Evolutionary conservation across 2,888 invertebrate species (phyloP), one percentile per base, ranked within the genome.

Genomic region (Malthinus flaveolus): DNA sequence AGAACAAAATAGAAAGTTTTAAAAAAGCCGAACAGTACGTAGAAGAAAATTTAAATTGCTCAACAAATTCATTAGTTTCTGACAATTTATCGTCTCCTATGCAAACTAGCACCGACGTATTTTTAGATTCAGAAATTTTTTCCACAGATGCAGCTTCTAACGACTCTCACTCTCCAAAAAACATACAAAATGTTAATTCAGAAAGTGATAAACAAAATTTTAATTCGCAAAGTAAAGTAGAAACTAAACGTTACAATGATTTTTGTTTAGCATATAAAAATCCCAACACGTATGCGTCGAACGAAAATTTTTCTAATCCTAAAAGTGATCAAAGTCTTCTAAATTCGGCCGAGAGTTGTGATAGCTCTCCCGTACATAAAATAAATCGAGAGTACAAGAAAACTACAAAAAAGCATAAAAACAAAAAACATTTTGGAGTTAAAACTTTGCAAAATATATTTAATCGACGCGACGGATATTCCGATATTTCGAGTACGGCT

Each of bases 321-420:
- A 79, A 79, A 66, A 79, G 79, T 60, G 78, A 78, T 58, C 78
- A 79, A 58, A 79, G 79, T 56, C 66, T 79, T 32, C 60, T 79
- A 37, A 77, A 78, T 58, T 79, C 79, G 0, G 74, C 69, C 1
- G 75, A 75, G 10, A 78, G 77, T 61, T 75, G 77, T 61, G 81
- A 76, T 59, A 83, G 84, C 66, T 84, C 84, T 63, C 85, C 85
- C 7, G 79, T 84, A 50, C 84, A 84, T 74, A 78, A 81, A 67
- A 73, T 78, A 1, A 79, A 80, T 48, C 71, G 75, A 15, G 77
- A 75, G 50, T 76, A 76, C 58, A 78, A 78, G 56, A 82, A 82
- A 74, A 79, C 80, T 65, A 80, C 82, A 39, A 78, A 73, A 65
- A 68, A 73, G 79, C 80, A 80, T 79, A 66, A 73, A 61, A 65